Evolutionary conservation across 2,113 vertebrate species (phyloP), one percentile per base, ranked within the genome.

Genomic region (Martes martes): DNA sequence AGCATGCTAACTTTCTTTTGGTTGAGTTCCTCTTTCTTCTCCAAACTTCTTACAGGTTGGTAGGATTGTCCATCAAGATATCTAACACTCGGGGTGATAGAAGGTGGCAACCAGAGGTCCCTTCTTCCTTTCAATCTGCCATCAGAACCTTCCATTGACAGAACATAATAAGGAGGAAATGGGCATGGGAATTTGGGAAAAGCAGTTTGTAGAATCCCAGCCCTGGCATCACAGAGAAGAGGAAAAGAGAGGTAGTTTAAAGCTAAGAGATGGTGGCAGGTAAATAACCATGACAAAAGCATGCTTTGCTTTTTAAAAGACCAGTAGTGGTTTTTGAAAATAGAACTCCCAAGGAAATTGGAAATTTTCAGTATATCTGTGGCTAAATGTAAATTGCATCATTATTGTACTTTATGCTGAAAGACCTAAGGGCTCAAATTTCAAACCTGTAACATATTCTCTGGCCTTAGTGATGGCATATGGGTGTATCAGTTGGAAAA

Each of bases 271-370:
- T 6, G 7, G 19, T 9, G 11, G 19, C 31, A 87, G 69, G 67
- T 78, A 69, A 97, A 97, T 82, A 94, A 94, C 55, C 23, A 82
- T 5, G 0, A 91, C 71, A 85, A 88, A 91, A 91, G 28, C 31
- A 47, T 18, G 33, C 52, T 84, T 85, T 59, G 76, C 78, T 95
- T 95, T 96, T 96, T 19, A 59, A 95, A 92, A 88, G 50, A 85
- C 91, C 36, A 16, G 63, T 85, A 95, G 69, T 94, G 82, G 63
- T 57, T 97, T 96, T 67, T 93, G 91, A 97, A 97, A 96, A 94
- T 91, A 92, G 74, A 97, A 92, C 92, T 92, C 45, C 84, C 80
- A 69, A 92, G 63, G 84, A 92, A 93, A 87, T 81, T 95, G 61
- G 47, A 90, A 94, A 84, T n/a, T 93, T 96, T 96, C 80, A 80